Base-by-base conservation (phyloP, 2,888 invertebrate species). In the Gandaritis pyraliata region DNA sequence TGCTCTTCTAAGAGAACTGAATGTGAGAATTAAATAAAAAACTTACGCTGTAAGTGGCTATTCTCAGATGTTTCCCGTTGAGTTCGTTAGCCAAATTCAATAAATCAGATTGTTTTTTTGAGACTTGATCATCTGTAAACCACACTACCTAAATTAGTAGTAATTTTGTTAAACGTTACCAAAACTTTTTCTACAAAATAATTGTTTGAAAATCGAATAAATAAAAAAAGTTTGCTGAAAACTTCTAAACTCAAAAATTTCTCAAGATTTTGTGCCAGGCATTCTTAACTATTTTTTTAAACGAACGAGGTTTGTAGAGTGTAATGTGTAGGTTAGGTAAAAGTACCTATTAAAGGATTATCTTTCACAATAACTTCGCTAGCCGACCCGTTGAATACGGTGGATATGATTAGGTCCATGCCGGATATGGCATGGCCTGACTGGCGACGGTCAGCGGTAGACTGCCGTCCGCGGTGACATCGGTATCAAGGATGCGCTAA, bases 31-130 rank as follows among this genome's bases (percentile, higher is more conserved):
- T 23, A 2, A 0, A 23, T 2, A 62, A 87, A 45, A 4, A 61
- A 87, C 90, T 88, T 80, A 92, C 93, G 62, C 86, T 78, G 48
- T 85, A 87, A 0, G 92, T 91, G 1, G 79, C 90, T 51, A 92
- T 83, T 77, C 76, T 87, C 0, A 92, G 72, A 75, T 85, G 84
- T 73, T 83, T 88, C 12, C 92, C 93, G 68, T 92, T 91, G 2
- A 88, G 57, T 52, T 85, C 82, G 0, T 83, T 72, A 51, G 70
- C 72, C 61, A 86, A 68, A 18, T 62, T 70, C 11, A 68, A 59
- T 5, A 74, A 68, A 41, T 78, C 76, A 13, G 59, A 49, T 55
- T 80, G 72, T 50, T 75, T 75, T 6, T 63, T 64, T 4, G 76
- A 64, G n/a, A 74, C 48, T 51, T 71, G 73, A 2, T 23, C 6